Evolutionary conservation across 2,888 invertebrate species (phyloP).

Genomic region (Drosophila anceps): DNA sequence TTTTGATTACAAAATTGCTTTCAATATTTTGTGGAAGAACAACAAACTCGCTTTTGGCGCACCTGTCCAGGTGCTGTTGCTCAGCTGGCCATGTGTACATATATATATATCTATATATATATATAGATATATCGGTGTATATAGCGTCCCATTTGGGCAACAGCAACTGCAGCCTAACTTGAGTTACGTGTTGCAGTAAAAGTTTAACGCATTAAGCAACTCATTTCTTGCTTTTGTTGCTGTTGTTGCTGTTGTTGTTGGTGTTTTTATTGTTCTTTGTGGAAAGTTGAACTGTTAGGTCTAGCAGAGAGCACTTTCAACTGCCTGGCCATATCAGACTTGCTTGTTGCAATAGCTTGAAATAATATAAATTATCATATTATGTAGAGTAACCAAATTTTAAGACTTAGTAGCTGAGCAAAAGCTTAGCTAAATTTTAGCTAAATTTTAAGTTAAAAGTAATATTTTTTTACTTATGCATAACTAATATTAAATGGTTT

Average conservation of each 20-base stretch:
- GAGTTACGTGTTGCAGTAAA: conserved; percentile 78
- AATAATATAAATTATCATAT: conserved; percentile 41
- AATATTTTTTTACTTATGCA: no score
- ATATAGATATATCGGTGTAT: neutral
- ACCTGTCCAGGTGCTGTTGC: conserved; percentile 56
- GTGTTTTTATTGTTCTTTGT: conserved; percentile 46
- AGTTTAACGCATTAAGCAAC: conserved; percentile 78
- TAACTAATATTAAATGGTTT: no score
- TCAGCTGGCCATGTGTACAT: conserved; percentile 12
- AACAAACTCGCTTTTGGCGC: conserved; percentile 64
- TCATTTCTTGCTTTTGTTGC: conserved; percentile 49
- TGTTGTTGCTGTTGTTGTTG: conserved; percentile 23
- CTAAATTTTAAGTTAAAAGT: neutral
- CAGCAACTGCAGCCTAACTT: conserved; percentile 66
- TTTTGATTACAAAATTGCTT: conserved; percentile 78
- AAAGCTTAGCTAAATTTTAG: neutral
- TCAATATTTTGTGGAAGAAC: conserved; percentile 67
- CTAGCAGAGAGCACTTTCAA: conserved; percentile 23
- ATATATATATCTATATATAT: neutral
- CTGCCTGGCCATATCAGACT: conserved; percentile 11
- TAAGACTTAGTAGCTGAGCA: neutral
- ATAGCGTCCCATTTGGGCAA: conserved; percentile 32
- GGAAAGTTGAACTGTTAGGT: conserved; percentile 36
- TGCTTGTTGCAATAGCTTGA: conserved; percentile 13
- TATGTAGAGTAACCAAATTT: conserved; percentile 15